phyloP scores from a whole-genome alignment of 2,797 vertebrate species.

The Gymnothorax reevesii region DNA sequence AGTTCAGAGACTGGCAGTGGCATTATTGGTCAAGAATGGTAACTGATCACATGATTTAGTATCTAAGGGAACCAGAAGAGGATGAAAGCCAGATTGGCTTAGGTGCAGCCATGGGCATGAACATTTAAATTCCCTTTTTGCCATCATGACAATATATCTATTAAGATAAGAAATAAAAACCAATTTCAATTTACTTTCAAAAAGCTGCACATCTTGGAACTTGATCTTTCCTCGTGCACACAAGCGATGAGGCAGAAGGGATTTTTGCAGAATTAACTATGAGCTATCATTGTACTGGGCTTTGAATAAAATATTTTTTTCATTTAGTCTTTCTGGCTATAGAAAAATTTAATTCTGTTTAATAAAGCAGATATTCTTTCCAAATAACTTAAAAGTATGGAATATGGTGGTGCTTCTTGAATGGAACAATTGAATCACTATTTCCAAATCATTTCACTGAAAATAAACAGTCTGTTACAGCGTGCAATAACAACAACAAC shows the following conservation, averaged over 20 bases:
- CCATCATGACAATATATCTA: neutral
- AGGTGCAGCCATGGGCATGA: neutral
- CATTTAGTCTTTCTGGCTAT: neutral
- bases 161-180: neutral
- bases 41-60: slow-evolving; percentile 11
- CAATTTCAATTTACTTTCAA: neutral
- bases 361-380: neutral
- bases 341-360: neutral
- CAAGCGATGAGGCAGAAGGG: neutral
- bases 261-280: neutral
- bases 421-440: neutral
- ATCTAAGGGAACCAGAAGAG: neutral
- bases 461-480: neutral
- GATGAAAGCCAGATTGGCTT: neutral
- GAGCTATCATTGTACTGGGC: neutral
- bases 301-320: neutral
- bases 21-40: neutral
- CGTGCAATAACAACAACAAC: no score
- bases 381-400: neutral
- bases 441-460: neutral
- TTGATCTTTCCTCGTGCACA: neutral
- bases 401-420: neutral
- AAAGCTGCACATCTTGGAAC: neutral
- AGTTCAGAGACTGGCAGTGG: neutral
- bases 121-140: neutral